These are phyloP conservation scores for Campylomormyrus tamandua DNA, from an alignment of 2,113 vertebrate genomes.

Conservation along the genomic window DNA sequence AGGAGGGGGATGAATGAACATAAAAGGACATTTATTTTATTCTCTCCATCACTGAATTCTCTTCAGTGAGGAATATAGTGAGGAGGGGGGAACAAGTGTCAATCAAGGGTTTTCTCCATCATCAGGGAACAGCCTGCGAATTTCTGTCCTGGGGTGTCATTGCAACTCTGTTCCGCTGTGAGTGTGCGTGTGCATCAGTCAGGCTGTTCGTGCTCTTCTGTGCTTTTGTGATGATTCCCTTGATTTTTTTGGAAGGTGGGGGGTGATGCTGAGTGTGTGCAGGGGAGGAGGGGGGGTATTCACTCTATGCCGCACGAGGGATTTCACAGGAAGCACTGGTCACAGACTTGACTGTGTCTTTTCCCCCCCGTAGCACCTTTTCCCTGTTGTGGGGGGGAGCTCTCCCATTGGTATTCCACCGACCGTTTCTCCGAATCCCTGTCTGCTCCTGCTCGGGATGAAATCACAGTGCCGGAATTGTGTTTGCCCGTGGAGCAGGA, in stretches of 20 bases:
- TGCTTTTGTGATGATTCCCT: background rate
- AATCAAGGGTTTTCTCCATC: background rate
- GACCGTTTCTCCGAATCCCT: slow-evolving; percentile 58
- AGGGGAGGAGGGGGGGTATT: background rate
- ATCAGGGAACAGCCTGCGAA: slow-evolving; percentile 13
- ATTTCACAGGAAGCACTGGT: background rate
- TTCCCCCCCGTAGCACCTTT: slow-evolving; percentile 30
- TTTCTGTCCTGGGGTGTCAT: slow-evolving; percentile 26
- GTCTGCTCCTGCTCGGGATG: slow-evolving; percentile 62
- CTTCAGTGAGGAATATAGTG: slow-evolving; percentile 34
- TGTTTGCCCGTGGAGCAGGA: slow-evolving; percentile 58
- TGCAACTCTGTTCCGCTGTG: slow-evolving; percentile 36
- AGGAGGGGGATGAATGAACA: slow-evolving; percentile 12
- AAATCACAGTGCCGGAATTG: slow-evolving; percentile 71
- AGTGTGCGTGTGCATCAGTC: slow-evolving; percentile 25
- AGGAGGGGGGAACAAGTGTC: background rate
- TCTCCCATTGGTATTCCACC: slow-evolving; percentile 67
- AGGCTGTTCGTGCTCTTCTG: background rate
- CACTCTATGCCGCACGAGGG: background rate
- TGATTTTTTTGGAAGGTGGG: background rate
- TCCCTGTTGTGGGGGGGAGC: slow-evolving; percentile 34
- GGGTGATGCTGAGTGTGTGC: background rate
- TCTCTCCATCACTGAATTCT: slow-evolving; percentile 42
- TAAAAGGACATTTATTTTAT: background rate
- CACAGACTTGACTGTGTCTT: slow-evolving; percentile 45